Evolutionary conservation across 2,888 invertebrate genomes (phyloP), one percentile per base, ranked within the genome.

Genomic region (Trissolcus brochymenae): DNA sequence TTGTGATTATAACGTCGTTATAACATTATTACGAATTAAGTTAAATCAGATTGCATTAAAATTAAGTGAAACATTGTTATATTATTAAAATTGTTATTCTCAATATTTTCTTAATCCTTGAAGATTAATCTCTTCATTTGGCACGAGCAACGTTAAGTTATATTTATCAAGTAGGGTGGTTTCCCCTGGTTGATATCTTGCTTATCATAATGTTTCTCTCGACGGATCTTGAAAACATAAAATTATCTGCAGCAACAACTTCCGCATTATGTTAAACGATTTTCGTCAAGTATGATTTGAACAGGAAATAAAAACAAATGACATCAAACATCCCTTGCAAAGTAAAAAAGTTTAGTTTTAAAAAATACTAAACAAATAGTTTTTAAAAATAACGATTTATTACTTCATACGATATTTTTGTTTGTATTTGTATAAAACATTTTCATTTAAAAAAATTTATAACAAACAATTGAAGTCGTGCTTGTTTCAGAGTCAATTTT

Each of bases 241-340:
- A 6, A 50, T 40, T 41, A 61, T 51, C 51, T 50, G 41, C 41
- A 51, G 21, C 7, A 51, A 61, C 13, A 9, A 51, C 41, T 61
- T 61, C 61, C 61, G 51, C 51, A 51, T 61, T 53, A 21, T 41
- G 25, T 51, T 61, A 61, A 61, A 51, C 61, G 61, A 61, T 53
- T 61, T 61, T 61, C 50, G 17, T 61, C 60, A 61, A 19, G 41
- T 51, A 40, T 19, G 46, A 61, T 51, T 61, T 53, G 19, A 61
- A 40, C n/a, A 40, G 21, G 61, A 53, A 61, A 51, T 61, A 61
- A 61, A 61, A 51, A n/a, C 29, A 13, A 43, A 61, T 35, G 60
- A 60, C 9, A 50, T 50, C 14, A 17, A 50, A 17, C n/a, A 6
- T 50, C 40, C 29, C 35, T 6, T 9, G 13, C 29, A 35, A 4